phyloP scores from a whole-genome alignment of 2,797 vertebrate genomes.

The Brachyrhaphis roseni region DNA sequence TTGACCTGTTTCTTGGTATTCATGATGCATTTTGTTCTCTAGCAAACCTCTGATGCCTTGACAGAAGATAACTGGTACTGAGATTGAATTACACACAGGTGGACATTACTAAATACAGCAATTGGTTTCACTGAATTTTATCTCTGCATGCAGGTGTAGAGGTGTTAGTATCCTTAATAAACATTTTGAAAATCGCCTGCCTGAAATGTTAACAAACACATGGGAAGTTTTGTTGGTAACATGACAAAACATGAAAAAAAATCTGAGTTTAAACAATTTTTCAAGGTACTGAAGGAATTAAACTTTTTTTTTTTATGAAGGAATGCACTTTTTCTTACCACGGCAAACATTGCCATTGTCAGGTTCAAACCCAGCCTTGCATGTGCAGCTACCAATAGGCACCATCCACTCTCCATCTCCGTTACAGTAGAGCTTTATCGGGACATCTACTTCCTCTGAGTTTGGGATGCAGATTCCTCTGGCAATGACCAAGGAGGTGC shows the following conservation, averaged over 20 bases:
- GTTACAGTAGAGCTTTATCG: constrained; percentile 98
- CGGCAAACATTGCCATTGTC: constrained; percentile 93
- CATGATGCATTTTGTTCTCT: not conserved
- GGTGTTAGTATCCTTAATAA: not conserved
- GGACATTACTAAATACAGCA: not conserved
- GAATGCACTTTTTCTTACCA: constrained; percentile 80
- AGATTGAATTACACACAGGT: not conserved
- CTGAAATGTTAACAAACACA: not conserved
- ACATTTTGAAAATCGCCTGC: not conserved
- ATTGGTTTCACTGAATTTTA: not conserved
- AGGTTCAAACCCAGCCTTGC: constrained; percentile 94
- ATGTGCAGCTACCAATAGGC: constrained; percentile 96
- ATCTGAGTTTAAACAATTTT: not conserved
- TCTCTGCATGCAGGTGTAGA: no score
- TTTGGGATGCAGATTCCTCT: constrained; percentile 93
- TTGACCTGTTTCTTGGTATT: not conserved
- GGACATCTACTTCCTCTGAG: constrained; percentile 94
- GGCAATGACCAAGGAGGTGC: constrained; percentile 96
- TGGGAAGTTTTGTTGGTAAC: no score
- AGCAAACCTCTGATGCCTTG: not conserved
- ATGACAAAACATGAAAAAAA: not conserved
- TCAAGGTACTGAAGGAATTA: not conserved
- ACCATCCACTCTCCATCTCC: constrained; percentile 99
- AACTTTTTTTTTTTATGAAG: not conserved
- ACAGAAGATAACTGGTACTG: not conserved